These are phyloP conservation scores for Pelosia muscerda DNA, from an alignment of 2,888 invertebrate species.

Conservation along the genomic window DNA sequence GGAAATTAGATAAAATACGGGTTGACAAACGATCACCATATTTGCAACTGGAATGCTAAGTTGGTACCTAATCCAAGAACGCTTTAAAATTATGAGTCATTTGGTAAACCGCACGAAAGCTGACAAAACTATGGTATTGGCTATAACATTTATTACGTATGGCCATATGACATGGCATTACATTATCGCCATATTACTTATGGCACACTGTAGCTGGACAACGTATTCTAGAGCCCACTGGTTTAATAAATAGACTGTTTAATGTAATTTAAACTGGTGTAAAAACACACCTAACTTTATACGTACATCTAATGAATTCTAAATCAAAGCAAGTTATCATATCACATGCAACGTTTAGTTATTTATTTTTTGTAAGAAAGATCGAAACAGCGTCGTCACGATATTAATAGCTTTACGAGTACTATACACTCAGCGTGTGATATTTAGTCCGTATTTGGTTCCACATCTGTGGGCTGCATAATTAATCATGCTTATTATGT, in stretches of 20 bases:
- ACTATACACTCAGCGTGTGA: slow-evolving; percentile 13
- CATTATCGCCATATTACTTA: too few species aligned
- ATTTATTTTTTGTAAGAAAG: background rate
- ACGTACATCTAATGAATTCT: background rate
- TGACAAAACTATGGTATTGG: too few species aligned
- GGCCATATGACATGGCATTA: too few species aligned
- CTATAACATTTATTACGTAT: too few species aligned
- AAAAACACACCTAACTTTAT: background rate
- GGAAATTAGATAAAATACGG: background rate
- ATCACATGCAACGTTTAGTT: background rate
- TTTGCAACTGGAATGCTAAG: too few species aligned
- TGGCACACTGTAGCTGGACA: too few species aligned
- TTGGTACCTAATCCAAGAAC: too few species aligned
- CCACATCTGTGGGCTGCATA: background rate
- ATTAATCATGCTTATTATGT: slow-evolving; percentile 12
- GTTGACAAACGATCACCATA: background rate
- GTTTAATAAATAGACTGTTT: too few species aligned
- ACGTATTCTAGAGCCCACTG: too few species aligned
- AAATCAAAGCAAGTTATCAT: background rate
- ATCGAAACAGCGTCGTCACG: background rate
- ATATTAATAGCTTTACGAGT: slow-evolving; percentile 6
- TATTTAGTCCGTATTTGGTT: slow-evolving; percentile 12
- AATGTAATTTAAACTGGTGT: too few species aligned
- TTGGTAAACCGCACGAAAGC: too few species aligned
- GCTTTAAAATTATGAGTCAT: too few species aligned